These are phyloP conservation scores for Puma concolor DNA, from an alignment of 2,113 vertebrate species.

Conservation along the genomic window DNA sequence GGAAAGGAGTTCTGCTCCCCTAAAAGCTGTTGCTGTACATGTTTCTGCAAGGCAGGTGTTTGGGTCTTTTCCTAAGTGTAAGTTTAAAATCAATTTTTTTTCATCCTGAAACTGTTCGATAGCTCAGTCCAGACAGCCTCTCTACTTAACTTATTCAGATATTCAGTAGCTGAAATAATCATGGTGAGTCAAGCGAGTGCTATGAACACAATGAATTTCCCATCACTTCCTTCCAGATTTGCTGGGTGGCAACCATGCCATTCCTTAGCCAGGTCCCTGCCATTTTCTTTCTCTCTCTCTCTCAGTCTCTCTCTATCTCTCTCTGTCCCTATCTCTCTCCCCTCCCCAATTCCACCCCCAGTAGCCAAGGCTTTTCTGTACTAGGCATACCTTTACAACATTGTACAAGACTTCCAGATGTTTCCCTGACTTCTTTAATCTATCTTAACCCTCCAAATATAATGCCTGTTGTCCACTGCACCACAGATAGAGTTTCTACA, in stretches of 20 bases:
- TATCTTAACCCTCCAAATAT: background rate
- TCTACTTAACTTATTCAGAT: slow-evolving; percentile 11
- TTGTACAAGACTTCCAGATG: background rate
- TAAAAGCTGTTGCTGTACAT: slow-evolving; percentile 22
- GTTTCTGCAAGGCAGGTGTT: background rate
- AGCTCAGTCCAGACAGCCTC: background rate
- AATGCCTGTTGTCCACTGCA: background rate
- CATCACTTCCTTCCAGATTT: background rate
- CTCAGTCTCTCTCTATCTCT: background rate
- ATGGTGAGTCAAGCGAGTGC: background rate
- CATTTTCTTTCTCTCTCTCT: background rate
- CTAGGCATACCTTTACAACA: background rate
- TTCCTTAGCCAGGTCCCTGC: background rate
- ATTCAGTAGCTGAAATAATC: slow-evolving; percentile 44
- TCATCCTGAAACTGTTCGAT: slow-evolving; percentile 2
- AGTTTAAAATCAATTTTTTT: slow-evolving; percentile 36
- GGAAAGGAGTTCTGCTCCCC: background rate
- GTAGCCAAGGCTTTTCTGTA: background rate
- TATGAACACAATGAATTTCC: background rate
- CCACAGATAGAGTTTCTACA: background rate
- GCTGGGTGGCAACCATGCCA: background rate
- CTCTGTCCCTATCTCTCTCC: background rate
- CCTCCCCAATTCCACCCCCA: background rate
- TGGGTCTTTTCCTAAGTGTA: background rate
- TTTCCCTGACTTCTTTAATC: background rate